Base-by-base conservation (phyloP, 2,113 vertebrate genomes). In the Heptranchias perlo region DNA sequence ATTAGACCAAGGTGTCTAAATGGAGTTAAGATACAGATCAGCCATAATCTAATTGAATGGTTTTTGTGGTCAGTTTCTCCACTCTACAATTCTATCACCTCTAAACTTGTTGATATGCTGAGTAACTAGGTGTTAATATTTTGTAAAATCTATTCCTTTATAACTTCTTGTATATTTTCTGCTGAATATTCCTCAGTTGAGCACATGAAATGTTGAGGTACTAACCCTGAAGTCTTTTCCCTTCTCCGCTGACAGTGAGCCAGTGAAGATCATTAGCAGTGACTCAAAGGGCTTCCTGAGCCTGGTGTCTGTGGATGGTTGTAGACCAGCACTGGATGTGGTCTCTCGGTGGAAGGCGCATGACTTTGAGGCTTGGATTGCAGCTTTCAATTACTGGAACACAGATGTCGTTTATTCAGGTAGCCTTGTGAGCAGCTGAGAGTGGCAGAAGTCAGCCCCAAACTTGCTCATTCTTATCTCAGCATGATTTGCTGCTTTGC, bases 351-450 rank as follows among this genome's bases (percentile, higher is more conserved):
- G 99, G 99, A 98, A 98, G 96, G 99, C 98, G 21, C 99, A 99
- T 6, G 97, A 97, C 92, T 99, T 98, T 69, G 99, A 99, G 96
- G 99, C 99, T 96, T 99, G 99, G 99, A 98, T 99, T 62, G 97
- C 99, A 23, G 99, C 99, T 62, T 99, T 99, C 97, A 98, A 99
- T 96, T 99, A 99, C 97, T 99, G 99, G 99, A 98, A 99, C 97
- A 98, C 98, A 0, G 97, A 98, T 54, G 52, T 98, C 0, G 96
- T 99, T 82, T 99, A 99, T 96, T 99, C 99, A 96, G 99, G 99
- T 99, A 69, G 97, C 76, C 73, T 18, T 16, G 10, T 28, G 86
- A 67, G 35, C n/a, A 47, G 47, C 58, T 94, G 39, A 47, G 39
- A 47, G 13, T 82, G 89, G 96, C 64, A 96, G 69, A 31, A 4